A percentile compares a stretch with the other conserved stretches of the same genome.
Evolutionary conservation across 2,888 invertebrate species (phyloP).

Genomic region (Rhimphoctona megacephalus): DNA sequence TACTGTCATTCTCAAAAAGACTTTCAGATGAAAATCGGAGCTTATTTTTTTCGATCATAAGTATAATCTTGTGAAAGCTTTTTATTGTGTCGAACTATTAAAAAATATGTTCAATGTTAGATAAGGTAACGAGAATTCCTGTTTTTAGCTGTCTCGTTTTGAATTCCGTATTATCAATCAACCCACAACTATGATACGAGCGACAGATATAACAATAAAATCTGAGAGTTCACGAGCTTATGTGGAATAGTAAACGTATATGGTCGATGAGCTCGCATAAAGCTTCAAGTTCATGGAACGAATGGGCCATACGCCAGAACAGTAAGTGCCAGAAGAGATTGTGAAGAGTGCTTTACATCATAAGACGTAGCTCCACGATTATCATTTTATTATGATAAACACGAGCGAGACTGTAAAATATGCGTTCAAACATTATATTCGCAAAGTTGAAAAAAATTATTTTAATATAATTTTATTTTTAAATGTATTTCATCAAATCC

Average conservation of each 20-base stretch:
- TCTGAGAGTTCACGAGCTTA: slow-evolving; percentile 72
- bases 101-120: background rate
- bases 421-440: background rate
- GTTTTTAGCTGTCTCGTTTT: slow-evolving; percentile 13
- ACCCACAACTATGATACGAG: slow-evolving; percentile 70
- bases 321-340: slow-evolving; percentile 33
- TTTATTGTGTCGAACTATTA: slow-evolving; percentile 1
- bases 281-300: slow-evolving; percentile 48
- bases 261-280: slow-evolving; percentile 22
- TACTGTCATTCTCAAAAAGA: background rate
- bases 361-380: background rate
- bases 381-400: slow-evolving; percentile 13
- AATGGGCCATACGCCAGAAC: slow-evolving; percentile 56
- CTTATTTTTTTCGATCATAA: background rate
- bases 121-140: slow-evolving; percentile 2
- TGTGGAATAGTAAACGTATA: slow-evolving; percentile 17
- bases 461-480: background rate
- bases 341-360: slow-evolving; percentile 10
- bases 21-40: background rate
- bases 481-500: background rate
- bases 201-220: slow-evolving; percentile 78
- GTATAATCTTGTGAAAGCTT: background rate
- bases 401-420: background rate
- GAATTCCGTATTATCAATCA: background rate
- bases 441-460: background rate